Evolutionary conservation across 2,797 vertebrate species (phyloP).

Genomic region (Odontamblyopus rebecca): DNA sequence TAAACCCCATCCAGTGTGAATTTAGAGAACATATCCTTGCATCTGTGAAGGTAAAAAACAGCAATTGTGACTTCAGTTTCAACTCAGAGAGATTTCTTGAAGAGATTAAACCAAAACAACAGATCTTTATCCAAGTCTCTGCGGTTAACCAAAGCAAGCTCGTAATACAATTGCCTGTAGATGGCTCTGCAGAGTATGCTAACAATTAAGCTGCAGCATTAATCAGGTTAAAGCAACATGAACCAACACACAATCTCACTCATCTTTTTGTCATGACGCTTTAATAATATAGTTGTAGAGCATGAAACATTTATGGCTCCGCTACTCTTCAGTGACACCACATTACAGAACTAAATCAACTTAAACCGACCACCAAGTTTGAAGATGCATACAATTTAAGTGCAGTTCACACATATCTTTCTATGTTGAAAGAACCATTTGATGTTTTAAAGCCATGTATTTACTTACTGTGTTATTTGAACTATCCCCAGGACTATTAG

Average conservation of each 20-base stretch:
- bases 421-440: constrained; percentile 28
- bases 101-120: constrained; percentile 31
- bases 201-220: constrained; percentile 16
- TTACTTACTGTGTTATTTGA: constrained; percentile 58
- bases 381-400: constrained; percentile 25
- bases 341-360: constrained; percentile 32
- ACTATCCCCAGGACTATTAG: constrained; percentile 46
- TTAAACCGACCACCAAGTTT: constrained; percentile 21
- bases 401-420: constrained; percentile 27
- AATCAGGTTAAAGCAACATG: constrained; percentile 11
- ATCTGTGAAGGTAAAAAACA: constrained; percentile 58
- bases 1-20: constrained; percentile 45
- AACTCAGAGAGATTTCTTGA: constrained; percentile 33
- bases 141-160: constrained; percentile 12
- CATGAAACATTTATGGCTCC: constrained; percentile 28
- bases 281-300: constrained; percentile 13
- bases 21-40: constrained; percentile 42
- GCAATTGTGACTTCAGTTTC: constrained; percentile 32
- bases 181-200: constrained; percentile 5
- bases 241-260: constrained; percentile 3
- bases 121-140: constrained; percentile 39
- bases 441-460: constrained; percentile 36
- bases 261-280: constrained; percentile 12
- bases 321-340: constrained; percentile 9
- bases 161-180: constrained; percentile 10